Percentiles rank a stretch among this genome's conserved stretches.
These are phyloP conservation scores for Shinisaurus crocodilurus DNA, from an alignment of 2,113 vertebrate genomes.

Conservation along the genomic window DNA sequence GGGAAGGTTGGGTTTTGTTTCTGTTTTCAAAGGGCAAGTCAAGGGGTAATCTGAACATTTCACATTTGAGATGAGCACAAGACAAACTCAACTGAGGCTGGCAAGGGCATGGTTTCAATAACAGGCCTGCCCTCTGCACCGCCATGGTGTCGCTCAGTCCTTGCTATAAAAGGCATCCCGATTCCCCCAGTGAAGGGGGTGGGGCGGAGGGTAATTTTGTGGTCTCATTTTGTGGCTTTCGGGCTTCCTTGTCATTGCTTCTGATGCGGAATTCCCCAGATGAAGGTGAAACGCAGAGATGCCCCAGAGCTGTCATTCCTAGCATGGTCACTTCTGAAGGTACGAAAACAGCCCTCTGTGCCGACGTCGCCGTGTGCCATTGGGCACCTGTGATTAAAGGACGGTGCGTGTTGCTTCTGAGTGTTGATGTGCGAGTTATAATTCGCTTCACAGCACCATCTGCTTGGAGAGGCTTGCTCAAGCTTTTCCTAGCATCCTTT, in stretches of 20 bases:
- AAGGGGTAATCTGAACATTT: neutral
- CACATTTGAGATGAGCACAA: neutral
- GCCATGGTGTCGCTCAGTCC: neutral
- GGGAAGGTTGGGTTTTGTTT: neutral
- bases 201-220: too few species aligned
- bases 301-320: neutral
- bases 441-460: slow-evolving; percentile 73
- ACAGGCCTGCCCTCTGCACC: neutral
- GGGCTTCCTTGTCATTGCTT: neutral
- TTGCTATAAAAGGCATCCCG: neutral
- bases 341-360: neutral
- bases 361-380: slow-evolving; percentile 59
- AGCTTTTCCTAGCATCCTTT: slow-evolving; percentile 60
- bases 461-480: slow-evolving; percentile 65
- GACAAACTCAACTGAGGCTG: too few species aligned
- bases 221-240: neutral
- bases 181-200: too few species aligned
- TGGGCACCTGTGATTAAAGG: slow-evolving; percentile 60
- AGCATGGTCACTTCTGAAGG: neutral
- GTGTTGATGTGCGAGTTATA: slow-evolving; percentile 59
- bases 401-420: slow-evolving; percentile 56
- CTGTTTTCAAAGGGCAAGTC: neutral
- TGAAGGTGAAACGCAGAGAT: neutral
- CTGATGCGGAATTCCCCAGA: too few species aligned
- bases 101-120: neutral